These are phyloP conservation scores for Apamea sordens DNA, from an alignment of 2,888 invertebrate species.

Conservation along the genomic window DNA sequence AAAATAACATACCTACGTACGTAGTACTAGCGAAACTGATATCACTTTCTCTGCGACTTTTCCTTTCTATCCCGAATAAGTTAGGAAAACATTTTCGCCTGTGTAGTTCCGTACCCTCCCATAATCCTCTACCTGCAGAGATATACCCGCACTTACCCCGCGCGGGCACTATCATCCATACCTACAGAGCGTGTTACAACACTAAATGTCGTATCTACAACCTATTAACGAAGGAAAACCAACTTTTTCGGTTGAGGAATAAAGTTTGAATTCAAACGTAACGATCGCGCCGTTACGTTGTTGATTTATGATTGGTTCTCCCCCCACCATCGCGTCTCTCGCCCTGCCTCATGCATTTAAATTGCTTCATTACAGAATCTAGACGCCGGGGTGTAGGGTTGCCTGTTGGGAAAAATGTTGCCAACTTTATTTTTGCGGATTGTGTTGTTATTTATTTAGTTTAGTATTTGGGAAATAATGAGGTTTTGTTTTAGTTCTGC, in stretches of 20 bases:
- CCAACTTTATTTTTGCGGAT: conserved; percentile 63
- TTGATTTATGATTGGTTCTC: conserved; percentile 70
- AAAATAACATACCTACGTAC: conserved; percentile 60
- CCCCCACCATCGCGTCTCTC: conserved; percentile 88
- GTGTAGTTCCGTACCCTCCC: conserved; percentile 84
- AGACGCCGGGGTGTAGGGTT: conserved; percentile 88
- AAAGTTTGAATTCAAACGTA: conserved; percentile 64
- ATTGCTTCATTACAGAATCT: conserved; percentile 90
- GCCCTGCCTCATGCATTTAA: conserved; percentile 91
- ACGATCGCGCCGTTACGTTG: conserved; percentile 66
- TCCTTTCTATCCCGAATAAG: conserved; percentile 87
- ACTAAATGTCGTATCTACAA: conserved; percentile 57
- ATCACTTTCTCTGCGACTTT: conserved; percentile 87
- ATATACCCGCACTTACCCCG: conserved; percentile 89
- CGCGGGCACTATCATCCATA: conserved; percentile 89
- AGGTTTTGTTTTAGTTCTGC: conserved; percentile 54
- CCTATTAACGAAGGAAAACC: conserved; percentile 47
- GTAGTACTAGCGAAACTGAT: conserved; percentile 74
- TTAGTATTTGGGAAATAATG: conserved; percentile 53
- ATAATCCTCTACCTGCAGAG: conserved; percentile 89
- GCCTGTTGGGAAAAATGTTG: conserved; percentile 80
- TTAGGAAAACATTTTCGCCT: conserved; percentile 89
- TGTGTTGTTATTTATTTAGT: conserved; percentile 67
- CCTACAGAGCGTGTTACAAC: conserved; percentile 75
- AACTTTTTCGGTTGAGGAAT: fast-evolving